Percentiles rank a stretch among this genome's conserved stretches.
Evolutionary conservation across 2,888 invertebrate species (phyloP).

Genomic region (Diplolepis rosae): DNA sequence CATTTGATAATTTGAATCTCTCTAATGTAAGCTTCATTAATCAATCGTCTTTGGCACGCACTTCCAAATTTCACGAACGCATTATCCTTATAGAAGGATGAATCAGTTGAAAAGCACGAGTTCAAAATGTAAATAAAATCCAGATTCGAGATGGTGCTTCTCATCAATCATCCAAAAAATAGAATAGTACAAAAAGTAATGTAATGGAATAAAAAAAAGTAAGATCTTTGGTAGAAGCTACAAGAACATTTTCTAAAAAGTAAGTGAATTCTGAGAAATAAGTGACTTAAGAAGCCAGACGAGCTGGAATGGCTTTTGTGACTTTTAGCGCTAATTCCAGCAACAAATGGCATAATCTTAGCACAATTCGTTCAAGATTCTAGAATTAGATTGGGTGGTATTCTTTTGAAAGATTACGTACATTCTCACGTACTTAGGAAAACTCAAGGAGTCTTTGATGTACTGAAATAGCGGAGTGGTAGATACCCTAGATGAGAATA

Average conservation of each 20-base stretch:
- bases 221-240: neutral
- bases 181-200: neutral
- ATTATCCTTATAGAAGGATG: neutral
- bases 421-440: conserved; percentile 9
- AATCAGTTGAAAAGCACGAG: neutral
- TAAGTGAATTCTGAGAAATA: neutral
- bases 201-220: neutral
- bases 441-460: conserved; percentile 16
- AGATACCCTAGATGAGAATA: conserved; percentile 6
- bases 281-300: neutral
- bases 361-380: conserved; percentile 18
- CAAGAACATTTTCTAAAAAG: neutral
- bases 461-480: conserved; percentile 13
- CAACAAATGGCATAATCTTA: conserved; percentile 20
- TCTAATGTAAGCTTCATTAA: neutral
- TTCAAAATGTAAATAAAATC: neutral
- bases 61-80: neutral
- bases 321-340: conserved; percentile 18
- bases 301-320: neutral
- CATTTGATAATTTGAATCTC: neutral
- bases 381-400: conserved; percentile 6
- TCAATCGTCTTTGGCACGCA: neutral
- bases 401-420: conserved; percentile 30
- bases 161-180: neutral
- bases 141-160: neutral